Percentiles rank a stretch among this genome's conserved stretches.
Conservation (phyloP, 2,888 invertebrate species). For the Caradrina clavipalpis region DNA sequence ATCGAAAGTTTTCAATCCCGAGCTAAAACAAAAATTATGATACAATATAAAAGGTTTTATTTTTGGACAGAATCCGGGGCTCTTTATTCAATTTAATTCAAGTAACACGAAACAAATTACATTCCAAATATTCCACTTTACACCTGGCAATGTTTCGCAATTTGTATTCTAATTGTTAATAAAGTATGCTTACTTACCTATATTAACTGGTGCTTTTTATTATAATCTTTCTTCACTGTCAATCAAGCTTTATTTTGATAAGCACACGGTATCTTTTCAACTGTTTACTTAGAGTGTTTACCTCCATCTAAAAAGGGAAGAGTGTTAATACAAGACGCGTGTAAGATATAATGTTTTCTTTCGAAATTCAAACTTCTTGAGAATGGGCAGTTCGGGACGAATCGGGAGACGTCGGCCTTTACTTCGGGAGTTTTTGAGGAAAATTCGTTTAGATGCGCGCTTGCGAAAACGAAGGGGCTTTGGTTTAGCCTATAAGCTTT, state of each 20-base stretch:
- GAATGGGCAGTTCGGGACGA: constrained; percentile 63
- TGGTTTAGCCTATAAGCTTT: constrained; percentile 65
- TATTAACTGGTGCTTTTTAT: background rate
- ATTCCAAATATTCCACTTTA: constrained; percentile 34
- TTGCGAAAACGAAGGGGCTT: constrained; percentile 58
- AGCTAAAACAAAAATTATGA: constrained; percentile 20
- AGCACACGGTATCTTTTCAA: constrained; percentile 1
- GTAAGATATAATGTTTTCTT: constrained; percentile 41
- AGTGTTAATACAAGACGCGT: constrained; percentile 9
- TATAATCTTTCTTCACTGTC: background rate
- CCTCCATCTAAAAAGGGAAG: background rate
- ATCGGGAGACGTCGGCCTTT: constrained; percentile 54
- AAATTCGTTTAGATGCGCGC: constrained; percentile 62
- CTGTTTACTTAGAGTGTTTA: constrained; percentile 14
- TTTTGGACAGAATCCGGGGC: constrained; percentile 21
- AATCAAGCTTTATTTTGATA: constrained; percentile 5
- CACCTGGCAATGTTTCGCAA: constrained; percentile 31
- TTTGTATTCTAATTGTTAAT: constrained; percentile 38
- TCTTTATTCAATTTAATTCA: constrained; percentile 31
- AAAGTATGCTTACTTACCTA: constrained; percentile 1
- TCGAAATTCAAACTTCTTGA: constrained; percentile 34
- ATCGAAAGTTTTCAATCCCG: background rate
- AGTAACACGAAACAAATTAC: constrained; percentile 44
- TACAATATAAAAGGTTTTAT: constrained; percentile 28
- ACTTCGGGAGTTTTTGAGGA: constrained; percentile 49